phyloP scores from a whole-genome alignment of 2,797 vertebrate genomes.

The Chlorospingus flavigularis region DNA sequence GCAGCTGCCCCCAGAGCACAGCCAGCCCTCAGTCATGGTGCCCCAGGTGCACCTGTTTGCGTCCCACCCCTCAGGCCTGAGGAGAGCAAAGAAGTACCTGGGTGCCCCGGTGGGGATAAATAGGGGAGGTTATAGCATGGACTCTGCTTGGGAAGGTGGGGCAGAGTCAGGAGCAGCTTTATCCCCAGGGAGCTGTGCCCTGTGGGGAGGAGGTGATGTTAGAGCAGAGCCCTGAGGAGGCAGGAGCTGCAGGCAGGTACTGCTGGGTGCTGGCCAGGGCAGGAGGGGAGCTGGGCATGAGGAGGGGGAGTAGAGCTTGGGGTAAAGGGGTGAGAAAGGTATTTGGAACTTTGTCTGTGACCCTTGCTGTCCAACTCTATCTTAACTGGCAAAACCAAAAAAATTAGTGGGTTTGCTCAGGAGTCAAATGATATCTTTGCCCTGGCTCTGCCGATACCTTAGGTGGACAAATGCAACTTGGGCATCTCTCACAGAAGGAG shows the following conservation, averaged over 20 bases:
- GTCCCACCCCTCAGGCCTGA: rapidly evolving
- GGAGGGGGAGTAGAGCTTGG: background rate
- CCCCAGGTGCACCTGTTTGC: rapidly evolving
- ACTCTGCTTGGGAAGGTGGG: rapidly evolving
- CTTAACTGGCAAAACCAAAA: background rate
- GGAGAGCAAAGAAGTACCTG: rapidly evolving
- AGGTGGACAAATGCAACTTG: rapidly evolving
- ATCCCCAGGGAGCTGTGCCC: rapidly evolving
- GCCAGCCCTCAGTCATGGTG: rapidly evolving
- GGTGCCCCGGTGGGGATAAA: rapidly evolving
- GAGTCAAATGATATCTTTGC: rapidly evolving
- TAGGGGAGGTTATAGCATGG: rapidly evolving
- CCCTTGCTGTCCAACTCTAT: background rate
- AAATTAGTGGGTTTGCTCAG: rapidly evolving
- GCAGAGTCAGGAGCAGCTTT: rapidly evolving
- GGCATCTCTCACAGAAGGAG: rapidly evolving
- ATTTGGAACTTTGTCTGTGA: rapidly evolving
- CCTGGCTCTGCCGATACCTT: rapidly evolving
- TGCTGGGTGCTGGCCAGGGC: background rate
- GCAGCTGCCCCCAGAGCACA: rapidly evolving
- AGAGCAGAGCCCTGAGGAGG: rapidly evolving
- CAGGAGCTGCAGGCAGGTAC: background rate
- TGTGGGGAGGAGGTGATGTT: rapidly evolving
- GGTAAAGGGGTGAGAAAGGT: rapidly evolving
- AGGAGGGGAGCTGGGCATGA: rapidly evolving